These are phyloP conservation scores for Gallinago paraguaiae DNA, from an alignment of 2,113 vertebrate species.

Conservation along the genomic window DNA sequence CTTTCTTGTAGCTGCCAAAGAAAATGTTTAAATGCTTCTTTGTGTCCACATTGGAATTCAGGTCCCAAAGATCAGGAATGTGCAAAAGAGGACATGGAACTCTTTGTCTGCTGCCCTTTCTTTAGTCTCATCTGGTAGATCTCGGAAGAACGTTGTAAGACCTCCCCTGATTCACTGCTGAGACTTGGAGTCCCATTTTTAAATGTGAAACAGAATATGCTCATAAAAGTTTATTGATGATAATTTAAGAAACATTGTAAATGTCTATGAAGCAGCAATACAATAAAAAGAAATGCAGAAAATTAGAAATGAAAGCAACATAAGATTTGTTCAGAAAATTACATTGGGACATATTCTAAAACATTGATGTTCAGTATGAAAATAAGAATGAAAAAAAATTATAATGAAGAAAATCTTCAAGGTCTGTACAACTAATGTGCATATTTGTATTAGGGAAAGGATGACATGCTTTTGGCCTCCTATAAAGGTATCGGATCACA, in stretches of 20 bases:
- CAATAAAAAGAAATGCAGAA: background rate
- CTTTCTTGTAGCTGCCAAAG: background rate
- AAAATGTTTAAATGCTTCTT: background rate
- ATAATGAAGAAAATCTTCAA: background rate
- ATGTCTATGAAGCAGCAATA: background rate
- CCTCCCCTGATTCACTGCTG: background rate
- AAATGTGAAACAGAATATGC: background rate
- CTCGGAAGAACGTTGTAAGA: background rate
- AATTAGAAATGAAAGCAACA: background rate
- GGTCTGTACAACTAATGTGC: background rate
- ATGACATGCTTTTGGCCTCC: background rate
- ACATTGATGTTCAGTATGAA: background rate
- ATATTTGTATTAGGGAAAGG: background rate
- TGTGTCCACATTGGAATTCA: background rate
- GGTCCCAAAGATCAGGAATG: background rate
- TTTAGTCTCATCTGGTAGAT: background rate
- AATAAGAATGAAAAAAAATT: background rate
- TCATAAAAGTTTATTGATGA: background rate
- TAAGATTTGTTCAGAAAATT: background rate
- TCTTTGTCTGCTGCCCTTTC: background rate
- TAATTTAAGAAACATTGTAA: background rate
- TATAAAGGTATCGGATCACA: background rate
- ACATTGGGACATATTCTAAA: background rate
- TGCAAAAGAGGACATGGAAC: background rate
- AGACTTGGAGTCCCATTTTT: background rate